phyloP scores from a whole-genome alignment of 2,113 vertebrate species.

The Oryctolagus cuniculus region DNA sequence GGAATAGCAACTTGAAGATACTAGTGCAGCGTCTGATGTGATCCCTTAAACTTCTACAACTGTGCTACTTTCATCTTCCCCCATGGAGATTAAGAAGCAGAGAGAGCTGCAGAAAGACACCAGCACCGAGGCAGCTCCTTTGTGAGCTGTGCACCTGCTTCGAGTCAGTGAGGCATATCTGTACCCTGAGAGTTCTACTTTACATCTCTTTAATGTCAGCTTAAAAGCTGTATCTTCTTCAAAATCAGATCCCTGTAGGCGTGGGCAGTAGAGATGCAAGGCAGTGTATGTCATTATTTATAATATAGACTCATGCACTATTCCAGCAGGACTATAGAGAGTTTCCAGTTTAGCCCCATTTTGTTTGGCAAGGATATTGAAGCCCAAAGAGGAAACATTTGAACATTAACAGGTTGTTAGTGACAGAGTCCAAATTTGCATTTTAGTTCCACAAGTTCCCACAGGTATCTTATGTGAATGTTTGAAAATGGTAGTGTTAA shows the following conservation, averaged over 20 bases:
- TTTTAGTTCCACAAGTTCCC: background rate
- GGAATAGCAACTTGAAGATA: background rate
- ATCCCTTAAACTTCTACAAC: background rate
- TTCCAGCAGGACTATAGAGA: background rate
- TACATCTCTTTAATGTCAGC: background rate
- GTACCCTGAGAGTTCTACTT: background rate
- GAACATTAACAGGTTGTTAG: background rate
- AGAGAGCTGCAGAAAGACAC: conserved; percentile 14
- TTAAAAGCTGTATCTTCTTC: background rate
- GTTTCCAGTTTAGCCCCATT: background rate
- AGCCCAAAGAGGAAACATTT: background rate
- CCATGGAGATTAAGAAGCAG: background rate
- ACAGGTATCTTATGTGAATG: background rate
- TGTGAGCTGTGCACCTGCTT: background rate
- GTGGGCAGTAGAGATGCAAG: background rate
- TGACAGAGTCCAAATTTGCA: conserved; percentile 4
- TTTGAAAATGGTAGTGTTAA: background rate
- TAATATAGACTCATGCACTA: background rate
- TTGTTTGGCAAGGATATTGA: background rate
- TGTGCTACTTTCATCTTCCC: background rate
- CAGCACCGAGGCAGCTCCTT: background rate
- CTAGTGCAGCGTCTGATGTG: background rate
- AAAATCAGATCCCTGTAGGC: background rate
- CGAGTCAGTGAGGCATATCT: background rate
- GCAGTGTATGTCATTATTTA: background rate